A percentile compares a stretch with the other conserved stretches of the same genome.
Evolutionary conservation across 2,888 invertebrate species (phyloP).

Genomic region (Chydorus sphaericus): DNA sequence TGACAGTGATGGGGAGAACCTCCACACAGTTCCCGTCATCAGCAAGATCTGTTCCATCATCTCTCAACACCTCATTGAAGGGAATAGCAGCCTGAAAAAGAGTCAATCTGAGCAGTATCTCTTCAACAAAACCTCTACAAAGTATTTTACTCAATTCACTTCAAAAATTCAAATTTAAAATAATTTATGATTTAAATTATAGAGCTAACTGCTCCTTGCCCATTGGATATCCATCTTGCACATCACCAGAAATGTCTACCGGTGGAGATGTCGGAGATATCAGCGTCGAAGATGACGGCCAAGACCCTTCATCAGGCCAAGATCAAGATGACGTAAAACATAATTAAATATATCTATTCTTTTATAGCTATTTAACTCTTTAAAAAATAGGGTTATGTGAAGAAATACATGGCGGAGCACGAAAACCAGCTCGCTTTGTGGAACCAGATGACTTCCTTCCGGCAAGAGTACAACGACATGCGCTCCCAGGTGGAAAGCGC

Average conservation of each 20-base stretch:
- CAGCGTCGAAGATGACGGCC: not conserved
- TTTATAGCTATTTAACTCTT: not conserved
- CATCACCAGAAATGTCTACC: not conserved
- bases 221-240: not conserved
- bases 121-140: no score
- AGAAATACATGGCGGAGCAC: slow-evolving; percentile 11
- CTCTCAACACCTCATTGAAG: not conserved
- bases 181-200: not conserved
- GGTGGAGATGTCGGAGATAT: not conserved
- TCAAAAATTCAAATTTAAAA: not conserved
- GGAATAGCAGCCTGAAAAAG: not conserved
- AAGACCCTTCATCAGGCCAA: not conserved
- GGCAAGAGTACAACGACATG: slow-evolving; percentile 12
- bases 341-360: not conserved
- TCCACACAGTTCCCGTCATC: not conserved
- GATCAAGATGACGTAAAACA: not conserved
- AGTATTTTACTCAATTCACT: not conserved
- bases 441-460: slow-evolving; percentile 12
- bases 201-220: not conserved
- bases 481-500: slow-evolving; percentile 4
- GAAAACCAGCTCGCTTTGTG: slow-evolving; percentile 11
- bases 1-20: not conserved
- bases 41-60: slow-evolving; percentile 1
- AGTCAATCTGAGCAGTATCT: slow-evolving; percentile 5
- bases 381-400: slow-evolving; percentile 3